A percentile compares a stretch with the other conserved stretches of the same genome.
Evolutionary conservation across 2,797 vertebrate genomes (phyloP).

Genomic region (Anabacerthia variegaticeps): DNA sequence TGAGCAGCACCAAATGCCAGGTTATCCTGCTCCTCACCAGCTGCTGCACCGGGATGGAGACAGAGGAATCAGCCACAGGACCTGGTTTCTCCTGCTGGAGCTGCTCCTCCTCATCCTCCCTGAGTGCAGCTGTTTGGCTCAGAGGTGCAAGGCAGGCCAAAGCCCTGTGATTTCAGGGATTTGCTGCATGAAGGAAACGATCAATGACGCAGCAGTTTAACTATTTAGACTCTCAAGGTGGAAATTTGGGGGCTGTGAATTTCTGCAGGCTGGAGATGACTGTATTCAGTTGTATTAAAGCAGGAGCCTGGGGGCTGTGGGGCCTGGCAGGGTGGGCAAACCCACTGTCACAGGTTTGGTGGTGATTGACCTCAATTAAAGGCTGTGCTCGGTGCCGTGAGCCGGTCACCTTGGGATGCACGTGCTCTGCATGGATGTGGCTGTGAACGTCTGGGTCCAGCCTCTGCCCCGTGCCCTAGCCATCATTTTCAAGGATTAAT

Average conservation of each 20-base stretch:
- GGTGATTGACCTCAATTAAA: background rate
- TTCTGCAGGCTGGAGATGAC: background rate
- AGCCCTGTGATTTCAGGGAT: background rate
- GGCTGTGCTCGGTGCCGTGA: background rate
- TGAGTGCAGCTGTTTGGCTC: background rate
- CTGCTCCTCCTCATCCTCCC: background rate
- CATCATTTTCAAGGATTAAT: background rate
- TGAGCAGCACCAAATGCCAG: background rate
- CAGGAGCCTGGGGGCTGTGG: background rate
- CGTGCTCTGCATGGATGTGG: background rate
- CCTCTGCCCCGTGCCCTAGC: background rate
- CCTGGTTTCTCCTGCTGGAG: background rate
- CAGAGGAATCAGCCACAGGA: background rate
- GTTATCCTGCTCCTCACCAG: background rate
- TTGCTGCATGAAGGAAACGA: fast-evolving
- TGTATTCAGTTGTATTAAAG: background rate
- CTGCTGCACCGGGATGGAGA: background rate
- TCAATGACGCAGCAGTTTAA: background rate
- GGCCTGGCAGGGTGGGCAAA: background rate
- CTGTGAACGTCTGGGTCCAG: background rate
- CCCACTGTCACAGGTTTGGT: fast-evolving
- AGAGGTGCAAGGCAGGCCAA: background rate
- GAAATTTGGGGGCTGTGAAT: background rate
- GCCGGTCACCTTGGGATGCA: background rate
- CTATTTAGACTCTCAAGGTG: background rate